Base-by-base conservation (phyloP, 2,113 vertebrate genomes). In the Tupaia chinensis region DNA sequence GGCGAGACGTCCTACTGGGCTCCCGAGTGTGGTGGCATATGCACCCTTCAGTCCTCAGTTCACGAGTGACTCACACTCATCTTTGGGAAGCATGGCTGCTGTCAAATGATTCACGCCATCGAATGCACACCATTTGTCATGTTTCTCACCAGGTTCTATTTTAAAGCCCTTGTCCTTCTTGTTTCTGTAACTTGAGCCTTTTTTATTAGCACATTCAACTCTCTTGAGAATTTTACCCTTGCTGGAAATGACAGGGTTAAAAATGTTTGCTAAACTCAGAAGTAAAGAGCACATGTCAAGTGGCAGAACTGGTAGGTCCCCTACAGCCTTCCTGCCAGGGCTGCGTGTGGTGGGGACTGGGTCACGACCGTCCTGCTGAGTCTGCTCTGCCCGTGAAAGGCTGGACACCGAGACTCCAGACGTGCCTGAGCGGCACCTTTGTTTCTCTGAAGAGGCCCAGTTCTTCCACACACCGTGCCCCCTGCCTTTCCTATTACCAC, bases 141-240 rank as follows among this genome's bases (percentile, higher is more conserved):
- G 65, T 53, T 93, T 72, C 94, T 87, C 89, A 15, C 70, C 72
- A 53, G 34, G 7, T 80, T n/a, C 92, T 96, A 93, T 95, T 87
- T 90, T 78, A 16, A 63, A 94, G 70, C 22, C 72, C 8, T 7
- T 54, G 92, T 76, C 95, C 85, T 96, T 94, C 5, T 96, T 7
- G 0, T 53, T 7, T 53, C 80, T 79, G 69, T 32, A 16, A 54
- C 53, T 12, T 2, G 60, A 54, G 60, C 27, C 27, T 61, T 74
- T 86, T 81, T 34, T 6, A 65, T 81, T 22, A n/a, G 92, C 78
- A 92, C 66, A 11, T 77, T 70, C 83, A 90, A n/a, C 60, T 86
- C 63, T 20, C 15, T 6, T 7, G 25, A 7, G 19, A 53, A 74
- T 63, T 34, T 56, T 20, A 53, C 44, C 13, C n/a, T 29, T 0